These are phyloP conservation scores for Scartelaos histophorus DNA, from an alignment of 2,113 vertebrate species.

Conservation along the genomic window DNA sequence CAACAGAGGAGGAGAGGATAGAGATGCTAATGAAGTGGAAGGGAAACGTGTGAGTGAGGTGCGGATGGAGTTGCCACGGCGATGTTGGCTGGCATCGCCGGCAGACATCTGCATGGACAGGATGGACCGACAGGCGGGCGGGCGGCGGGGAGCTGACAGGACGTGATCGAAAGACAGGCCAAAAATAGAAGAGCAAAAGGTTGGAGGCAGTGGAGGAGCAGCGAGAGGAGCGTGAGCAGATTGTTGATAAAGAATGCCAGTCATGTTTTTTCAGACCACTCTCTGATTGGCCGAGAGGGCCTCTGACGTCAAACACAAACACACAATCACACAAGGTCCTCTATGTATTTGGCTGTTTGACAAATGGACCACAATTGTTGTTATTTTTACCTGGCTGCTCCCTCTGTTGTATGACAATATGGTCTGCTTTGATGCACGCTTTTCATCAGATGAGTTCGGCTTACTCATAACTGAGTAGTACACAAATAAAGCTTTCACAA, in stretches of 20 bases:
- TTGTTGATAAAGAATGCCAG: slow-evolving; percentile 23
- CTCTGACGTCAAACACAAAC: slow-evolving; percentile 22
- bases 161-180: slow-evolving; percentile 22
- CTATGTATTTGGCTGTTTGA: not conserved
- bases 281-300: slow-evolving; percentile 14
- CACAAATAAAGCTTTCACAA: not conserved
- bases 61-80: slow-evolving; percentile 6
- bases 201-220: slow-evolving; percentile 13
- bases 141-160: slow-evolving; percentile 1
- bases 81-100: slow-evolving; percentile 2
- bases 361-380: not conserved
- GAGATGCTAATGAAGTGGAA: slow-evolving; percentile 36
- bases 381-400: not conserved
- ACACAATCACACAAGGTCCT: slow-evolving; percentile 1
- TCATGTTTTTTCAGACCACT: slow-evolving; percentile 11
- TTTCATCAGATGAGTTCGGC: not conserved
- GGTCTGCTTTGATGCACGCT: not conserved
- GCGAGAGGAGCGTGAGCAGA: slow-evolving; percentile 28
- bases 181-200: slow-evolving; percentile 35
- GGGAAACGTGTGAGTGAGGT: slow-evolving; percentile 1
- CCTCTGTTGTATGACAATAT: not conserved
- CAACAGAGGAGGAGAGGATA: slow-evolving; percentile 27
- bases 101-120: slow-evolving; percentile 4
- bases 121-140: slow-evolving; percentile 3
- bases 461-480: not conserved